These are phyloP conservation scores for Ricordea florida DNA, from an alignment of 92 coral and sea anemone genomes.

Conservation along the genomic window DNA sequence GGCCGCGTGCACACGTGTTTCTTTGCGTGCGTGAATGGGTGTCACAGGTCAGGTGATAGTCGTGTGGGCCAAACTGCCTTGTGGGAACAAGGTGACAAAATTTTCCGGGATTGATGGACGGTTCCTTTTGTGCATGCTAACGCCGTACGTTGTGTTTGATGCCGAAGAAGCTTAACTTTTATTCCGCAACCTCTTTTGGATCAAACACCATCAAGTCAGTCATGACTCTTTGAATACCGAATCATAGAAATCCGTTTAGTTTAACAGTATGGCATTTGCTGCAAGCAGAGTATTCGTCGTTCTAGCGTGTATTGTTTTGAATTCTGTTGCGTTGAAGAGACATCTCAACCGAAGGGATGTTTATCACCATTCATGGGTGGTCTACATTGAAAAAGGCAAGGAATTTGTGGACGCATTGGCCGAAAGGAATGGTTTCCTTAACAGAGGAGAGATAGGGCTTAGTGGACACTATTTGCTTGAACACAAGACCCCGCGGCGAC, in stretches of 20 bases:
- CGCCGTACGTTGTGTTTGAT: background rate
- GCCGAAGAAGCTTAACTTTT: background rate
- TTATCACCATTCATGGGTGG: constrained; percentile 97
- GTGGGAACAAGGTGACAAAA: too few species aligned
- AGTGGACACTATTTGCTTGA: constrained; percentile 83
- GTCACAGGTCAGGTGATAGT: too few species aligned
- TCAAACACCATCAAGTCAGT: background rate
- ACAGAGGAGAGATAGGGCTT: constrained; percentile 83
- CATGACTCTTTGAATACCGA: constrained; percentile 4
- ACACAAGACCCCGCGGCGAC: constrained; percentile 70
- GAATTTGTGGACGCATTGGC: constrained; percentile 89
- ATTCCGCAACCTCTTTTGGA: background rate
- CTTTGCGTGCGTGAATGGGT: too few species aligned
- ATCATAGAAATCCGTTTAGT: background rate
- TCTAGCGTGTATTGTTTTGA: constrained; percentile 22
- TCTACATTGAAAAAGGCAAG: constrained; percentile 75
- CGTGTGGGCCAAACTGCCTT: too few species aligned
- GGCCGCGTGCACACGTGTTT: too few species aligned
- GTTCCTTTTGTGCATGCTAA: constrained; percentile 24
- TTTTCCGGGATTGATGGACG: background rate
- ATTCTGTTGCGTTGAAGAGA: constrained; percentile 16
- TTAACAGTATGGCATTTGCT: constrained; percentile 4
- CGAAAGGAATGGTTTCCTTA: constrained; percentile 74
- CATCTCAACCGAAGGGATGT: constrained; percentile 10
- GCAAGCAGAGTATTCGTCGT: constrained; percentile 9